Evolutionary conservation across 2,888 invertebrate species (phyloP).

Genomic region (Oxytorus armatus): DNA sequence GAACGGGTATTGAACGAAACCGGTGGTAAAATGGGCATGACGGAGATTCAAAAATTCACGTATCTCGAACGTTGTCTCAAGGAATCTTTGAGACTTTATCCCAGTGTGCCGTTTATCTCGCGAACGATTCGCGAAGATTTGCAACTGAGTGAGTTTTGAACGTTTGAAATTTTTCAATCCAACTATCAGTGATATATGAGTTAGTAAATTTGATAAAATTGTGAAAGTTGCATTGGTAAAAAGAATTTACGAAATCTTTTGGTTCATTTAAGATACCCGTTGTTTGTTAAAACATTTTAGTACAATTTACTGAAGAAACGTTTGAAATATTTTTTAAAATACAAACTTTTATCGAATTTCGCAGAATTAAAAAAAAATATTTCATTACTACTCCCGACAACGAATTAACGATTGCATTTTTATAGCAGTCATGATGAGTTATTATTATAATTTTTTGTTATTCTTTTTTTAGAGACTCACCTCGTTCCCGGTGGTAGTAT

Average conservation of each 20-base stretch:
- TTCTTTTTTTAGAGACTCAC: constrained; percentile 83
- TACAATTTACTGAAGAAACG: no score
- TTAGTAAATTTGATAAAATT: no score
- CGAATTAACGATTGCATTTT: no score
- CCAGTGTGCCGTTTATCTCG: constrained; percentile 89
- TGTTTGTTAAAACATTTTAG: no score
- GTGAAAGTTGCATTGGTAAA: no score
- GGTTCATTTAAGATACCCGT: no score
- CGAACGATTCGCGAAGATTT: constrained; percentile 86
- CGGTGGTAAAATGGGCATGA: constrained; percentile 85
- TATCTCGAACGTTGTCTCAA: constrained; percentile 90
- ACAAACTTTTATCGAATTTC: no score
- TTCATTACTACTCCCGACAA: no score
- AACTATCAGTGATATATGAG: not conserved
- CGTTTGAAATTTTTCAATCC: not conserved
- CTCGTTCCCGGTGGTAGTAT: constrained; percentile 85
- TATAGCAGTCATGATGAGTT: no score
- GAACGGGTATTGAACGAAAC: constrained; percentile 85
- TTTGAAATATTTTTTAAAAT: not conserved
- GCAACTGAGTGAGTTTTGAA: constrained; percentile 70
- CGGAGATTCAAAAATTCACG: constrained; percentile 87
- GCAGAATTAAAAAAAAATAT: no score
- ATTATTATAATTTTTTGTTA: constrained; percentile 8
- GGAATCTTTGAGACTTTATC: constrained; percentile 88
- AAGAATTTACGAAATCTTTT: no score